phyloP scores from a whole-genome alignment of 1,140 invertebrate species.

The Diorhabda sublineata region DNA sequence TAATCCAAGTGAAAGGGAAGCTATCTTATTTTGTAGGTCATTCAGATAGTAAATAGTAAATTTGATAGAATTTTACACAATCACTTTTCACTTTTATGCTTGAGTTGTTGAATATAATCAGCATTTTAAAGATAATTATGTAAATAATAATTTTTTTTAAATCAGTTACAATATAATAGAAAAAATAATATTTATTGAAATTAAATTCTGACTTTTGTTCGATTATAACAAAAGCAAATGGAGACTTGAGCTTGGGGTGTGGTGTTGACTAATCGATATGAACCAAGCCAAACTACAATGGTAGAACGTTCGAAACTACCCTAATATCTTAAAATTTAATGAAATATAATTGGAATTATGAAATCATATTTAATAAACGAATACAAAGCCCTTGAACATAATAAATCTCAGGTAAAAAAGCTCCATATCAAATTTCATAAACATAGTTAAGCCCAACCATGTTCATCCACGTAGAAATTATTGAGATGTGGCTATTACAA shows the following conservation, averaged over 20 bases:
- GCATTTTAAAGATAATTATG: too few species aligned
- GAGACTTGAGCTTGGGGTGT: constrained; percentile 15
- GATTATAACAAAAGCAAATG: neutral
- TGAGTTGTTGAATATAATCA: too few species aligned
- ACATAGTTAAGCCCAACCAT: constrained; percentile 14
- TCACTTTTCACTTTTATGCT: too few species aligned
- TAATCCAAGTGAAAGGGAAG: too few species aligned
- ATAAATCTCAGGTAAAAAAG: constrained; percentile 30
- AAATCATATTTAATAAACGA: constrained; percentile 32
- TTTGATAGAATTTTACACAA: too few species aligned
- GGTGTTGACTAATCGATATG: constrained; percentile 14
- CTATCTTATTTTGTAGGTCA: too few species aligned
- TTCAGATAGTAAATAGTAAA: too few species aligned
- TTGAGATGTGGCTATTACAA: constrained; percentile 20
- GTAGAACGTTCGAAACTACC: neutral
- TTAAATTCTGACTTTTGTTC: too few species aligned
- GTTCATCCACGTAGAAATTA: constrained; percentile 27
- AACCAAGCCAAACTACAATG: constrained; percentile 8
- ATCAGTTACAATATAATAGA: too few species aligned
- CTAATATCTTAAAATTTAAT: neutral
- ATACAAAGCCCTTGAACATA: constrained; percentile 18
- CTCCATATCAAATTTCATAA: constrained; percentile 31
- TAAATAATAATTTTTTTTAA: too few species aligned
- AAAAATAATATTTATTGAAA: too few species aligned
- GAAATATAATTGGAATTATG: constrained; percentile 25